Evolutionary conservation across 2,113 vertebrate species (phyloP).

Genomic region (Lepus americanus): DNA sequence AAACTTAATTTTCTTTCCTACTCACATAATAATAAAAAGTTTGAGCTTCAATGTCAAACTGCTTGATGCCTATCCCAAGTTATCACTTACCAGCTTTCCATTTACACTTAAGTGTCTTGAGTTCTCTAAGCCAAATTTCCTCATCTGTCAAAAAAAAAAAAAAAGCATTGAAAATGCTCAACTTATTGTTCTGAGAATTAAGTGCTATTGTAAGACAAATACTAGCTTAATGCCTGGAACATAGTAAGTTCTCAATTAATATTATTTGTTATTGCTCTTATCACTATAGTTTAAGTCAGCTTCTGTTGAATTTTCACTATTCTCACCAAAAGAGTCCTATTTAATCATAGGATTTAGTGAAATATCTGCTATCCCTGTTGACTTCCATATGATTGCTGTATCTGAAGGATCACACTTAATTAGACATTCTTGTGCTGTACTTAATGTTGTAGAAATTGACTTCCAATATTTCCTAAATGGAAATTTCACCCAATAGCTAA

Average conservation of each 20-base stretch:
- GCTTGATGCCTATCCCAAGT: background rate
- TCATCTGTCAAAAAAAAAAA: background rate
- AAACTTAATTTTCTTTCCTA: slow-evolving; percentile 4
- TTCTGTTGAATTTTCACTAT: background rate
- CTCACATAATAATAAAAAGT: background rate
- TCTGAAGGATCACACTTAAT: slow-evolving; percentile 1
- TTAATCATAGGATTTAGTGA: slow-evolving; percentile 15
- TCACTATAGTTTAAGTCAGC: background rate
- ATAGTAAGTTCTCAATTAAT: background rate
- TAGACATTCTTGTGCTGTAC: background rate
- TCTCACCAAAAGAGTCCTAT: background rate
- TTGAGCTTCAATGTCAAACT: background rate
- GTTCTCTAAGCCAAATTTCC: background rate
- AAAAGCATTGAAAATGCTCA: background rate
- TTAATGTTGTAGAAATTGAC: slow-evolving; percentile 31
- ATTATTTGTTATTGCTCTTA: background rate
- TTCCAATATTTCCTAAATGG: slow-evolving; percentile 16
- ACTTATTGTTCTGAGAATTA: background rate
- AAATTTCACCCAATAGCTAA: background rate
- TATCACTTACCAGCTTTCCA: background rate
- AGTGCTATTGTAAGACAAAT: background rate
- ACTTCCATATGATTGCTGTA: background rate
- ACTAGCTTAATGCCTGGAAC: background rate
- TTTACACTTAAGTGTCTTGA: background rate
- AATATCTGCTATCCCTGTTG: background rate